A percentile compares a stretch with the other conserved stretches of the same genome.
Conservation (phyloP, 2,797 vertebrate species). For the Amazonetta brasiliensis region DNA sequence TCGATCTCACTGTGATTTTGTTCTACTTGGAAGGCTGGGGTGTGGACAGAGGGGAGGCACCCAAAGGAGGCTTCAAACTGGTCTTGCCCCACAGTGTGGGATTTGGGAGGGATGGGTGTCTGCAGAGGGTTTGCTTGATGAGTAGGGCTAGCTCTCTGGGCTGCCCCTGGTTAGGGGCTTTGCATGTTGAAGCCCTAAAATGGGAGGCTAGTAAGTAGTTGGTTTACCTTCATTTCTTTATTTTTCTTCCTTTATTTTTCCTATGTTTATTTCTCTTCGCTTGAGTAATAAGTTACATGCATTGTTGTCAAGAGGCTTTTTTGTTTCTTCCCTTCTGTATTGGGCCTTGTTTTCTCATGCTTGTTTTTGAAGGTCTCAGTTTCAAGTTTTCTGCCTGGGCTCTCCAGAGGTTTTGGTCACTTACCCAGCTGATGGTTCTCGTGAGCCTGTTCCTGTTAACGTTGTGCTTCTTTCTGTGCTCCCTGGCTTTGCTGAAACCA, state of each 20-base stretch:
- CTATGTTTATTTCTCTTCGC: background rate
- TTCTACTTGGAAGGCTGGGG: background rate
- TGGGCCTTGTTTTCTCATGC: background rate
- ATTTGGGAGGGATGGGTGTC: background rate
- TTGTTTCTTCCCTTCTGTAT: background rate
- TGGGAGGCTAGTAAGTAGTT: too few species aligned
- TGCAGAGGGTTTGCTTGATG: background rate
- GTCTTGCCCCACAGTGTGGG: background rate
- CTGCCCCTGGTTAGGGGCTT: background rate
- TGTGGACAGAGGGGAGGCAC: background rate
- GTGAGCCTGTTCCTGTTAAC: fast-evolving
- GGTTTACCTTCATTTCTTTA: background rate
- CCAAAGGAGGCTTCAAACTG: background rate
- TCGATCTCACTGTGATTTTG: background rate
- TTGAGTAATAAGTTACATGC: background rate
- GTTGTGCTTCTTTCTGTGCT: background rate
- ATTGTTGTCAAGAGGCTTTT: background rate
- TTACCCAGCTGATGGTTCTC: background rate
- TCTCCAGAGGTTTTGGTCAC: background rate
- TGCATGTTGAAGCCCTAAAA: background rate
- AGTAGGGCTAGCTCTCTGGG: background rate
- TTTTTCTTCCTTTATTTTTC: too few species aligned
- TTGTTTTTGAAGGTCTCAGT: background rate
- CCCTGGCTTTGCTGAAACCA: background rate
- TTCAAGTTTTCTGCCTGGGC: background rate